Base-by-base conservation (phyloP, 2,888 invertebrate species). In the Athalia rosae region DNA sequence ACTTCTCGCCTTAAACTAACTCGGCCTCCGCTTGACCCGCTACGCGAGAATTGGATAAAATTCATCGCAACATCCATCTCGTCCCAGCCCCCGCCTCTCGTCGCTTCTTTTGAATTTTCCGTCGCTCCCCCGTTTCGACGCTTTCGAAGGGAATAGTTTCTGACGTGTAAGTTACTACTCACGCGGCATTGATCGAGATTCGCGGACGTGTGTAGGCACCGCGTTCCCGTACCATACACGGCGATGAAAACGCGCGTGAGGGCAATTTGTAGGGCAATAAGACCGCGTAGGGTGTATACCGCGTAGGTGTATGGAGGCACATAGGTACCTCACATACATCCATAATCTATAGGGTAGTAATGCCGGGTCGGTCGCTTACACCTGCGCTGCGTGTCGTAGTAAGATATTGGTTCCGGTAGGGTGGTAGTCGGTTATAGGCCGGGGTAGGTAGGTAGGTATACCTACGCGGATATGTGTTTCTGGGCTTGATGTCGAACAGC, bases 401-500 rank as follows among this genome's bases (percentile, higher is more conserved):
- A 62, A 74, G 74, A 74, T 74, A 74, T 74, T 74, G 74, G 61
- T 45, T 61, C 48, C 74, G 74, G 48, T 61, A 47, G 59, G 74
- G 61, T 62, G 48, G 48, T 41, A 41, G 58, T 58, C 28, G 28
- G 28, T 28, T 28, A 28, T 58, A 56, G 71, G 56, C 47, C 58
- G 50, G 28, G 53, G 67, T 50, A 53, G n/a, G 15, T 13, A 8
- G 61, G 13, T 28, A 15, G 11, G 15, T 13, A 59, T 28, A 28
- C 53, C 9, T 43, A 58, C 45, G 71, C 28, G 56, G 71, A 71
- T 71, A 58, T 71, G 71, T 71, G 71, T 71, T 74, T 74, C 74
- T 74, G 74, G 74, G 74, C 53, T 74, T 74, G 74, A 74, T 74
- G 74, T 74, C 61, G 74, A 74, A 74, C 74, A 74, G 74, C 74